Percentiles rank a stretch among this genome's conserved stretches.
phyloP scores from a whole-genome alignment of 2,113 vertebrate species.

The Nothocercus nigrocapillus region DNA sequence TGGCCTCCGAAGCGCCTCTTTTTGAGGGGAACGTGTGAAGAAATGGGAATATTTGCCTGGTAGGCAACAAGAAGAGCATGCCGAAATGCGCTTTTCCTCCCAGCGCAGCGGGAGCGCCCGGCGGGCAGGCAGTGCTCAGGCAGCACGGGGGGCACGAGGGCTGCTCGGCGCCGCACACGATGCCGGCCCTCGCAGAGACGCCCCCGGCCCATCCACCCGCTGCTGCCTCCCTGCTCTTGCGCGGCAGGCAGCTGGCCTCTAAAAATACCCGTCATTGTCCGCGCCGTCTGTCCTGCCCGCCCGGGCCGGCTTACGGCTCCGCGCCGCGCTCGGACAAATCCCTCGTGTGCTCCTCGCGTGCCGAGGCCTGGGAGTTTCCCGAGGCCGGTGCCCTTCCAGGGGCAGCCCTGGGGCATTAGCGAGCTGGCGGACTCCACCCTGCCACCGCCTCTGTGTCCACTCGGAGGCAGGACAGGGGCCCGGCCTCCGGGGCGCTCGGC shows the following conservation, averaged over 20 bases:
- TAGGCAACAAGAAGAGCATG: neutral
- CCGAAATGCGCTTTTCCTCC: no score
- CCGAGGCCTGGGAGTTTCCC: neutral
- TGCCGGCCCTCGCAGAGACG: no score
- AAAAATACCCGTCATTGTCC: slow-evolving; percentile 61
- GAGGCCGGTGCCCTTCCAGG: neutral
- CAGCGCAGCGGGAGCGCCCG: no score
- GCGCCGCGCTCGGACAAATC: neutral
- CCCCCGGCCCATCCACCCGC: no score
- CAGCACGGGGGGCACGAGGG: no score
- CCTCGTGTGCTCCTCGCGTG: neutral
- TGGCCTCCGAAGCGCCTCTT: neutral
- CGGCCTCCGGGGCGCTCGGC: no score
- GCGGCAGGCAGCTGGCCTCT: slow-evolving; percentile 64
- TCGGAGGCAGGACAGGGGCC: no score
- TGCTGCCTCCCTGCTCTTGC: slow-evolving; percentile 19
- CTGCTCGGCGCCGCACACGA: no score
- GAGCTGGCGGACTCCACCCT: no score
- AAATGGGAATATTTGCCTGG: neutral
- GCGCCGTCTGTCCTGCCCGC: neutral
- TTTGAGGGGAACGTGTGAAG: neutral
- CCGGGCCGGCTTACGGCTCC: slow-evolving; percentile 28
- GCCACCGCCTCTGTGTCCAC: no score
- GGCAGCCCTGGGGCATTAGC: neutral
- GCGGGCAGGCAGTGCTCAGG: no score